Conservation (phyloP, 2,888 invertebrate genomes). For the Amblyjoppa proteus region DNA sequence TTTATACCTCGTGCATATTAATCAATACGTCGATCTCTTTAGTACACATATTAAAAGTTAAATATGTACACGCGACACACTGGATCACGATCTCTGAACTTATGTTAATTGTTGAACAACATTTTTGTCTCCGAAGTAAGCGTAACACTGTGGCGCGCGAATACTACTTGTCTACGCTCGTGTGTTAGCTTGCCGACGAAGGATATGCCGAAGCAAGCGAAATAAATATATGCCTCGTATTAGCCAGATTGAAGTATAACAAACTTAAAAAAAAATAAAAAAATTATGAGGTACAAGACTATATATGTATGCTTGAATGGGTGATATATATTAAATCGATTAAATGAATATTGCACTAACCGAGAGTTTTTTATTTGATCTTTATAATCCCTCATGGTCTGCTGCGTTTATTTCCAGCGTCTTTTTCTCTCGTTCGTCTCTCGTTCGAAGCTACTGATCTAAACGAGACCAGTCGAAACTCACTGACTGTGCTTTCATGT, state of each 20-base stretch:
- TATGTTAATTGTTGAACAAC: constrained; percentile 51
- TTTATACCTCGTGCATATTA: constrained; percentile 33
- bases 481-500: too few species aligned
- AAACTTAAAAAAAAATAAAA: constrained; percentile 40
- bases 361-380: constrained; percentile 24
- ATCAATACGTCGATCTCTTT: constrained; percentile 13
- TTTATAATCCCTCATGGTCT: background rate
- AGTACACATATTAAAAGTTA: background rate
- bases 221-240: constrained; percentile 64
- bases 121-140: constrained; percentile 35
- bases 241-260: constrained; percentile 63
- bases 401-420: background rate
- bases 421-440: background rate
- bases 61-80: constrained; percentile 32
- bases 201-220: constrained; percentile 45
- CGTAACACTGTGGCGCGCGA: constrained; percentile 5
- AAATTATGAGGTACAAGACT: constrained; percentile 75
- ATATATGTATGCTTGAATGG: constrained; percentile 78
- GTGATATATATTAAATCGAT: constrained; percentile 75
- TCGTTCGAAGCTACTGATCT: background rate
- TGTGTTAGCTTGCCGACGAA: constrained; percentile 42
- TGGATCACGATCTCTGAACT: constrained; percentile 51
- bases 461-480: too few species aligned
- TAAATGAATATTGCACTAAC: constrained; percentile 75
- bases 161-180: constrained; percentile 24